phyloP scores from a whole-genome alignment of 2,113 vertebrate species.

The Hystrix cristata region DNA sequence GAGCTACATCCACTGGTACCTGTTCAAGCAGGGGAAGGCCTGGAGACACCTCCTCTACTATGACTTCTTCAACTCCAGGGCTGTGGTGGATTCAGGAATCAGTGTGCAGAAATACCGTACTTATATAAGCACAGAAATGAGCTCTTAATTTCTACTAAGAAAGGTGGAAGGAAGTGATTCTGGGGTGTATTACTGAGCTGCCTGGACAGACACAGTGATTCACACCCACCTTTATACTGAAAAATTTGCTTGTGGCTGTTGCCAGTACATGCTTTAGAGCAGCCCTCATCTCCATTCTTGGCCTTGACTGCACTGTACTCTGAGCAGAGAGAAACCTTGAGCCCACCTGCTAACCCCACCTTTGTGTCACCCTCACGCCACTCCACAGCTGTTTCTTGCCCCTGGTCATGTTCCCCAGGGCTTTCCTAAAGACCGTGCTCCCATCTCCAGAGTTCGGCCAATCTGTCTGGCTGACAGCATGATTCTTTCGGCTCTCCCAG shows the following conservation, averaged over 20 bases:
- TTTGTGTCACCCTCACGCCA: fast-evolving
- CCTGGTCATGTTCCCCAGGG: fast-evolving
- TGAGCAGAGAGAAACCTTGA: neutral
- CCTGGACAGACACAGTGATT: neutral
- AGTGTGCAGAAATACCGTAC: neutral
- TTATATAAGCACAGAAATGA: neutral
- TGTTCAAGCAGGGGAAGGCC: too few species aligned
- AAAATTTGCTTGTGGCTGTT: neutral
- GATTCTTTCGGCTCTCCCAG: neutral
- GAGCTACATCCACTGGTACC: neutral
- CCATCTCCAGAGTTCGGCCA: neutral
- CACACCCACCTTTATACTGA: neutral
- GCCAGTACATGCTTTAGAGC: neutral
- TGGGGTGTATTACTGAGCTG: constrained; percentile 19
- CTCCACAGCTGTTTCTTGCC: neutral
- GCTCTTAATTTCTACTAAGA: neutral
- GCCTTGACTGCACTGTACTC: too few species aligned
- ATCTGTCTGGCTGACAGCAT: neutral
- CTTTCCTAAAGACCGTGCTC: neutral
- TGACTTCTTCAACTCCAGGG: fast-evolving
- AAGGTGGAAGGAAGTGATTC: neutral
- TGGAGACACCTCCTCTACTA: neutral
- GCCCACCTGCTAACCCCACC: neutral
- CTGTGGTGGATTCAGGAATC: neutral
- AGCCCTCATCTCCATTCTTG: neutral